Conservation (phyloP, 2,113 vertebrate genomes). For the Montifringilla adamsi region DNA sequence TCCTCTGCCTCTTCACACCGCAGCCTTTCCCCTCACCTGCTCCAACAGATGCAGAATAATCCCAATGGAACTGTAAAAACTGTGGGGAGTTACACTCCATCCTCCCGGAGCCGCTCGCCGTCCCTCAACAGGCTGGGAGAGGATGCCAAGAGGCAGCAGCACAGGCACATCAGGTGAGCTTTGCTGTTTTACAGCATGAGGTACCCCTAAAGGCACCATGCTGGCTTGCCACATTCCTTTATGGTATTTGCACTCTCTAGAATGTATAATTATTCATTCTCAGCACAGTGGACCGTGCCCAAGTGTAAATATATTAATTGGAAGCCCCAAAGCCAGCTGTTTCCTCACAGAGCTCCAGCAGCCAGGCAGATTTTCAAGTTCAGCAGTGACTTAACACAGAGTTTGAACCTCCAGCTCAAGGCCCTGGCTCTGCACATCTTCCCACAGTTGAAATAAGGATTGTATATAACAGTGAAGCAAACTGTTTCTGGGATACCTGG, state of each 20-base stretch:
- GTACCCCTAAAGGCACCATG: neutral
- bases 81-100: conserved; percentile 76
- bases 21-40: conserved; percentile 92
- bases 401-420: neutral
- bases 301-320: neutral
- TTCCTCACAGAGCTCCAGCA: neutral
- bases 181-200: neutral
- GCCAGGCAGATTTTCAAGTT: neutral
- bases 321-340: neutral
- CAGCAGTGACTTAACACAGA: neutral
- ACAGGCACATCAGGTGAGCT: conserved; percentile 82
- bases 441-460: neutral
- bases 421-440: neutral
- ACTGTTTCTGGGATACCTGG: neutral
- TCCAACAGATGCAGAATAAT: conserved; percentile 87
- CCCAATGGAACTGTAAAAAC: conserved; percentile 89
- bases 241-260: neutral
- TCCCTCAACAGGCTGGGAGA: conserved; percentile 91
- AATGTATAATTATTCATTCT: neutral
- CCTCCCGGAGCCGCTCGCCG: conserved; percentile 87
- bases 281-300: neutral
- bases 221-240: neutral
- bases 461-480: neutral
- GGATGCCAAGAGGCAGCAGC: conserved; percentile 79
- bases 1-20: conserved; percentile 81